These are phyloP conservation scores for Oxyura jamaicensis DNA, from an alignment of 2,113 vertebrate species.

Conservation along the genomic window DNA sequence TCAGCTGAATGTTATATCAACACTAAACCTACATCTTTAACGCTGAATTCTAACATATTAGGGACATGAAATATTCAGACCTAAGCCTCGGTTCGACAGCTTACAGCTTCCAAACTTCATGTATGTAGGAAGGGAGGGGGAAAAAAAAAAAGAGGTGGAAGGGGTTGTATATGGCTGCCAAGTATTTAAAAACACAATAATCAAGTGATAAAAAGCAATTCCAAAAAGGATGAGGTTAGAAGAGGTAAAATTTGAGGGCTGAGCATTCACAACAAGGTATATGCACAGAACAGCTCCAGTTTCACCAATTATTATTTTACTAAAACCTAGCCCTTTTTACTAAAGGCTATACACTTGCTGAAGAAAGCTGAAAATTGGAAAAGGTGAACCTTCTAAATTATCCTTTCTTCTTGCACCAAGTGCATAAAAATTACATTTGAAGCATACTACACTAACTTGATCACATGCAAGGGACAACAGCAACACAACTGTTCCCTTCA, in stretches of 20 bases:
- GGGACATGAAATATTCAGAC: neutral
- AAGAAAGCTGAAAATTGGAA: neutral
- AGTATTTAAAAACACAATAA: neutral
- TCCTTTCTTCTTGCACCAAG: neutral
- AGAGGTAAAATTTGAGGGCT: neutral
- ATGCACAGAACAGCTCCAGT: neutral
- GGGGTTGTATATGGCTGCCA: neutral
- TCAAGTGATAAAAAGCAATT: neutral
- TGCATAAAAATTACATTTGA: neutral
- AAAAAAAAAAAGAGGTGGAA: neutral
- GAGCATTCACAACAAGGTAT: neutral
- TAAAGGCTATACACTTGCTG: neutral
- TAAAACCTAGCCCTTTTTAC: neutral
- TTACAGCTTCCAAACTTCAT: neutral
- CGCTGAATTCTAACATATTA: neutral
- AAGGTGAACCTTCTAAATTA: neutral
- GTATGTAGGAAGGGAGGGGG: neutral
- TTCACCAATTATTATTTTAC: neutral
- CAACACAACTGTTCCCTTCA: neutral
- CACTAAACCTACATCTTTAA: neutral
- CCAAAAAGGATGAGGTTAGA: neutral
- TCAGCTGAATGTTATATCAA: neutral
- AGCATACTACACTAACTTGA: neutral
- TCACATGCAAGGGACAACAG: neutral
- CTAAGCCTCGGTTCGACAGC: neutral